Evolutionary conservation across 1,140 invertebrate species (phyloP).

Genomic region (Ctenoplectra terminalis): DNA sequence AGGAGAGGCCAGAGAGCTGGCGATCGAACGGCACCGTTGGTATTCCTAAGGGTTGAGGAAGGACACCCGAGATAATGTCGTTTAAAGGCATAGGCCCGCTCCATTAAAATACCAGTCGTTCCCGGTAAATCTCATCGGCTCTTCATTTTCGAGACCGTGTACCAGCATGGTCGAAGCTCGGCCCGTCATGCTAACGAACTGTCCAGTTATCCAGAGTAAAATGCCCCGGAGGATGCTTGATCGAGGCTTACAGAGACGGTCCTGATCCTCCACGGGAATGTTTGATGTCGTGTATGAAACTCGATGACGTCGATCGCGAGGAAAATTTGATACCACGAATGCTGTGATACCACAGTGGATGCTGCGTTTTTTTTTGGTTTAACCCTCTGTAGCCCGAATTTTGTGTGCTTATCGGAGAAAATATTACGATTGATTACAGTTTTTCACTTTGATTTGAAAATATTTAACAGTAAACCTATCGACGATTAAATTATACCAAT

Average conservation of each 20-base stretch:
- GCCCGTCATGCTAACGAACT: constrained; percentile 1
- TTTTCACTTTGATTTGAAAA: too few relatives aligned
- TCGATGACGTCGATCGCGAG: not conserved
- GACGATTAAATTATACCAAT: too few relatives aligned
- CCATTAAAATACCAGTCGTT: constrained; percentile 65
- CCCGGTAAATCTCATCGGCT: constrained; percentile 60
- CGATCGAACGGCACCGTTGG: constrained; percentile 61
- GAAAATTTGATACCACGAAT: constrained; percentile 3
- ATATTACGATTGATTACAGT: too few relatives aligned
- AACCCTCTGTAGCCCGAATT: too few relatives aligned
- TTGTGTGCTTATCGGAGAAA: too few relatives aligned
- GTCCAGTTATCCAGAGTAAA: constrained; percentile 6
- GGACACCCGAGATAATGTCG: constrained; percentile 60
- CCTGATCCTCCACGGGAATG: not conserved
- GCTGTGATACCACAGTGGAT: too few relatives aligned
- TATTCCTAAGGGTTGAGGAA: constrained; percentile 61
- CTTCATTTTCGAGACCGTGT: constrained; percentile 60
- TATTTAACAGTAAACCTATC: too few relatives aligned
- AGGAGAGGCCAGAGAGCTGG: constrained; percentile 9
- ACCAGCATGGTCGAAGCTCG: not conserved
- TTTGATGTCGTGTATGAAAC: not conserved
- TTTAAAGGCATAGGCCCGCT: constrained; percentile 60
- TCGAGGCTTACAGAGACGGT: not conserved
- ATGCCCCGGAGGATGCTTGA: constrained; percentile 16
- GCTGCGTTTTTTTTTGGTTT: too few relatives aligned